Base-by-base conservation (phyloP, 1,140 invertebrate genomes). In the Bombus superbus region DNA sequence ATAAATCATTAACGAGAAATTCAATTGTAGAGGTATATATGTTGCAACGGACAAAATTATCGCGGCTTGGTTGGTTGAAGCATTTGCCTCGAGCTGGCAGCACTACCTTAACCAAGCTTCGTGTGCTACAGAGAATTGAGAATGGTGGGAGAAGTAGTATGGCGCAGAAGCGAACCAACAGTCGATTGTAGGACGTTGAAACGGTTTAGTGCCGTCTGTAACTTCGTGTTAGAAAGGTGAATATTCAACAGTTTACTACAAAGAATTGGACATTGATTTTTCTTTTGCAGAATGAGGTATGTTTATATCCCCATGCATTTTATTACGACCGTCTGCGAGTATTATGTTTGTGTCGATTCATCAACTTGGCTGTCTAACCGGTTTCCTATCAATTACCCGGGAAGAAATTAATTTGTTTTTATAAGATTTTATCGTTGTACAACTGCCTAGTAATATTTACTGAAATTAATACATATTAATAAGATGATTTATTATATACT, bases 141-240 rank as follows among this genome's bases (percentile, higher is more conserved):
- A 57, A 53, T 77, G n/a, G 89, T 86, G 90, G 85, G 90, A 47
- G 83, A 82, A 79, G 73, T 78, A 81, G 82, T 83, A 83, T 86
- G 86, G 89, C 91, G 91, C 91, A 92, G 91, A 90, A 90, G 87
- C 89, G 69, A 22, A 78, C 59, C 69, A 72, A 80, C 84, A 74
- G 72, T 86, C 59, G 86, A 85, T 42, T 38, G 86, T 25, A 44
- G 9, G 68, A 74, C 76, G 79, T 83, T 38, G 77, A 11, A 40
- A 38, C 66, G 42, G 18, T 40, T 83, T 68, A 71, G 83, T 90
- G 83, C 15, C 35, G 68, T 62, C 62, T 69, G 74, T 68, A 85
- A 76, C 64, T 91, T 78, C 81, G 85, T 71, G 80, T 87, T 90
- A 76, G 83, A 83, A 81, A 84, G 76, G 38, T 42, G 72, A 76